phyloP scores from a whole-genome alignment of 2,113 vertebrate genomes.

The Solea solea region DNA sequence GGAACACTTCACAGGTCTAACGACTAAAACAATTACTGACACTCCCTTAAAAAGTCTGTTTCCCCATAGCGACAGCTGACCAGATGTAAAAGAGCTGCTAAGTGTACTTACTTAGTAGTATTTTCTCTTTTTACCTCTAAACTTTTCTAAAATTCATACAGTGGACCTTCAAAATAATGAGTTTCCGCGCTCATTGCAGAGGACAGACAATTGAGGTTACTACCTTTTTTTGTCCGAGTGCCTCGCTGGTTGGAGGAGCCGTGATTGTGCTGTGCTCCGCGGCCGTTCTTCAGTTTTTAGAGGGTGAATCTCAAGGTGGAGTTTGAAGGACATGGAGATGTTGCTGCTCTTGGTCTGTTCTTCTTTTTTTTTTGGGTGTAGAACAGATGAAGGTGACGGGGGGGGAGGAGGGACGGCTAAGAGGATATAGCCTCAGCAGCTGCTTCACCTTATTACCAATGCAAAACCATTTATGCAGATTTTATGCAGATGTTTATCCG shows the following conservation, averaged over 20 bases:
- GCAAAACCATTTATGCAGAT: slow-evolving; percentile 53
- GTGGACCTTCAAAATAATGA: no score
- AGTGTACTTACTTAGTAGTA: no score
- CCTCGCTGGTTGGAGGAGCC: slow-evolving; percentile 40
- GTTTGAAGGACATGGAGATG: slow-evolving; percentile 64
- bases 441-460: slow-evolving; percentile 50
- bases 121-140: no score
- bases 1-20: no score
- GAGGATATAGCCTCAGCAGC: slow-evolving; percentile 34
- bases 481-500: slow-evolving; percentile 56
- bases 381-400: slow-evolving; percentile 59
- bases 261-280: slow-evolving; percentile 58
- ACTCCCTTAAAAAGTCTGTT: no score
- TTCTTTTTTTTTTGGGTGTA: slow-evolving; percentile 22
- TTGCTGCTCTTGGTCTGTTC: slow-evolving; percentile 50
- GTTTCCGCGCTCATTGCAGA: neutral
- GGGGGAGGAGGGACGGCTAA: slow-evolving; percentile 25
- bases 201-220: slow-evolving; percentile 41
- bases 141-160: no score
- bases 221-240: slow-evolving; percentile 17
- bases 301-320: slow-evolving; percentile 65
- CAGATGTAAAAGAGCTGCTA: no score
- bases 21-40: no score
- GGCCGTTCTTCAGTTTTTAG: slow-evolving; percentile 42
- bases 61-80: no score